Conservation (phyloP, 1,140 invertebrate genomes). For the Drosophila aff. region DNA sequence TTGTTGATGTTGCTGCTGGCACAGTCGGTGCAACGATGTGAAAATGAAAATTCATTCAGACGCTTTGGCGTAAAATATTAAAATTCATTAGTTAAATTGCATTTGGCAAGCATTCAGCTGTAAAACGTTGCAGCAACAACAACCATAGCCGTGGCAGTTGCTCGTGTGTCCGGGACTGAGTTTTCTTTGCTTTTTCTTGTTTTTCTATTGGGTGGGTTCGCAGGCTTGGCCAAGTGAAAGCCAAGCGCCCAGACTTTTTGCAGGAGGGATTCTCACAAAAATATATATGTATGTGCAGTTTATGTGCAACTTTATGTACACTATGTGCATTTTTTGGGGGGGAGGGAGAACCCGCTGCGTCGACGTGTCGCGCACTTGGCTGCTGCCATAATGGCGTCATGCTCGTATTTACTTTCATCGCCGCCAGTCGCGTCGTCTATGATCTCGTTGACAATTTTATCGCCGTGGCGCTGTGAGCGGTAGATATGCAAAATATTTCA, state of each 20-base stretch:
- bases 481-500: slow-evolving; percentile 84
- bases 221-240: slow-evolving; percentile 62
- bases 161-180: slow-evolving; percentile 52
- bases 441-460: slow-evolving; percentile 84
- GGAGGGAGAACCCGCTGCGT: slow-evolving; percentile 19
- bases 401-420: slow-evolving; percentile 83
- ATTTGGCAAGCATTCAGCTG: slow-evolving; percentile 83
- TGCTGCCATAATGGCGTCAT: slow-evolving; percentile 82
- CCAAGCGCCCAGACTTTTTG: slow-evolving; percentile 34
- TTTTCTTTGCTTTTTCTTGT: background rate
- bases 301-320: slow-evolving; percentile 41
- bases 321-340: slow-evolving; percentile 1
- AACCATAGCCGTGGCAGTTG: slow-evolving; percentile 28
- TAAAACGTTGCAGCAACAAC: slow-evolving; percentile 61
- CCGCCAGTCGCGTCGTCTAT: slow-evolving; percentile 76
- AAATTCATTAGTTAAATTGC: slow-evolving; percentile 85
- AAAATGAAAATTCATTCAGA: slow-evolving; percentile 84
- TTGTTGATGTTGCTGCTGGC: slow-evolving; percentile 59
- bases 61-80: slow-evolving; percentile 83
- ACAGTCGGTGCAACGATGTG: slow-evolving; percentile 83
- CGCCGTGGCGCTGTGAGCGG: slow-evolving; percentile 61
- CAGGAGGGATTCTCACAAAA: slow-evolving; percentile 34
- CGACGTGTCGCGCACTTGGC: slow-evolving; percentile 75
- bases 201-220: slow-evolving; percentile 38
- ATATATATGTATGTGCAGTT: slow-evolving; percentile 17